phyloP scores from a whole-genome alignment of 2,113 vertebrate genomes.

The Parus major region DNA sequence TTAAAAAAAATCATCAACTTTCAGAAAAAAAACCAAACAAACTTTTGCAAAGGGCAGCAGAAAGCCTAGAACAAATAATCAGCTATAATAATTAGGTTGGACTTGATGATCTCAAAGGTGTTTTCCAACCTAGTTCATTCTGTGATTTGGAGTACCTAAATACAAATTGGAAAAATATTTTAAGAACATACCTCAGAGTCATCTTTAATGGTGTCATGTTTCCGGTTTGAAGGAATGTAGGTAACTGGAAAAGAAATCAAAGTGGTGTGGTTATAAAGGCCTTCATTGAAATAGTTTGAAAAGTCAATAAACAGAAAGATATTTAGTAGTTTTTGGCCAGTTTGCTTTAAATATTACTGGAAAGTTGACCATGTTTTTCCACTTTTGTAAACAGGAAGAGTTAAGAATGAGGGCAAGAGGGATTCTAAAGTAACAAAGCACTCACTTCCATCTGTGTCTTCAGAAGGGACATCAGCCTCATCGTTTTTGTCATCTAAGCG shows the following conservation, averaged over 20 bases:
- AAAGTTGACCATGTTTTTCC: background rate
- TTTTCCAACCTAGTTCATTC: background rate
- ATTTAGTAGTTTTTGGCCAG: background rate
- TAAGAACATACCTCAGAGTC: conserved; percentile 84
- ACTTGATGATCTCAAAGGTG: background rate
- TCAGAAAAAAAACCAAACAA: background rate
- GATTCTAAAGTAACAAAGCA: background rate
- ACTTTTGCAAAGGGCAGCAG: background rate
- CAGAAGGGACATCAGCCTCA: conserved; percentile 84
- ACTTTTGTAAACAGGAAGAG: background rate
- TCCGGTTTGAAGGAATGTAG: conserved; percentile 86
- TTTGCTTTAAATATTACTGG: background rate
- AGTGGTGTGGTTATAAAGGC: background rate
- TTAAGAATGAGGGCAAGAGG: background rate
- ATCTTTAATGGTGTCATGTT: conserved; percentile 86
- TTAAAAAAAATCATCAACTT: background rate
- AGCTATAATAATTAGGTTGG: background rate
- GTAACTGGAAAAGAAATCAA: conserved; percentile 74
- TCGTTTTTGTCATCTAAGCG: conserved; percentile 85
- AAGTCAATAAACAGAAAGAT: background rate
- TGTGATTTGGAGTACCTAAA: background rate
- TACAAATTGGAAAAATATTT: background rate
- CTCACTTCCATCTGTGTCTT: conserved; percentile 89
- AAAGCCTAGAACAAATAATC: background rate
- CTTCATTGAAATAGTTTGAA: background rate